Percentiles rank a stretch among this genome's conserved stretches.
Evolutionary conservation across 1,140 invertebrate species (phyloP).

Genomic region (Scaptodrosophila lebanonensis): DNA sequence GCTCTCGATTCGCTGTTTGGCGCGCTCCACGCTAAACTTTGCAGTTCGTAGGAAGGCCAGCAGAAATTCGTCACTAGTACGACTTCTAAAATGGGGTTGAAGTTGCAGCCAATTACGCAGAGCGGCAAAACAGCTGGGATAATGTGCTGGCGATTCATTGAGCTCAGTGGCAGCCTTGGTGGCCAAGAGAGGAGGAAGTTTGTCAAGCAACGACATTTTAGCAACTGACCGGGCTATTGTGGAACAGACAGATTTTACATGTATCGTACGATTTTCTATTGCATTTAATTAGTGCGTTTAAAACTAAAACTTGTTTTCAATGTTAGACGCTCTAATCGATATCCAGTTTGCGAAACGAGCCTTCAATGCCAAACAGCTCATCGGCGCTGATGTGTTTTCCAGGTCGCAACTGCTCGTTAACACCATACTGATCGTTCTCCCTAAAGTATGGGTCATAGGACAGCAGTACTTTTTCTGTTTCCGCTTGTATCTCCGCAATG

Average conservation of each 20-base stretch:
- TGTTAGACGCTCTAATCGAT: constrained; percentile 51
- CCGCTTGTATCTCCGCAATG: constrained; percentile 76
- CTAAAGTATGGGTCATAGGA: constrained; percentile 77
- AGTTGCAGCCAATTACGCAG: constrained; percentile 81
- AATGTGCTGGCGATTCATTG: constrained; percentile 75
- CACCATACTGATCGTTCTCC: constrained; percentile 78
- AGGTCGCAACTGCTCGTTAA: constrained; percentile 79
- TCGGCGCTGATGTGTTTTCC: constrained; percentile 77
- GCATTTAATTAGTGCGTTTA: constrained; percentile 24
- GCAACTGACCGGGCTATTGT: background rate
- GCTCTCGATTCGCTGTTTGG: constrained; percentile 81
- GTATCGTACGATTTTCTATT: too few species aligned
- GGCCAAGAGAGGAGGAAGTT: constrained; percentile 8
- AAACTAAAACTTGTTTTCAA: constrained; percentile 18
- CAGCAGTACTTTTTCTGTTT: constrained; percentile 78
- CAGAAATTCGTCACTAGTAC: constrained; percentile 79
- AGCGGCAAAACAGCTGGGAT: constrained; percentile 77
- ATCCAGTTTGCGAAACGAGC: constrained; percentile 79
- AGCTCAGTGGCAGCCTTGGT: constrained; percentile 71
- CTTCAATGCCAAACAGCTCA: constrained; percentile 80
- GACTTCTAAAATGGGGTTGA: constrained; percentile 79
- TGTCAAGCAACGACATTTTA: background rate
- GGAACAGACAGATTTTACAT: too few species aligned
- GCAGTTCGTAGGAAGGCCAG: constrained; percentile 80
- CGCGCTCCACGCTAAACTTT: constrained; percentile 82